Evolutionary conservation across 2,113 vertebrate species (phyloP), one percentile per base, ranked within the genome.

Genomic region (Marmota flaviventris): DNA sequence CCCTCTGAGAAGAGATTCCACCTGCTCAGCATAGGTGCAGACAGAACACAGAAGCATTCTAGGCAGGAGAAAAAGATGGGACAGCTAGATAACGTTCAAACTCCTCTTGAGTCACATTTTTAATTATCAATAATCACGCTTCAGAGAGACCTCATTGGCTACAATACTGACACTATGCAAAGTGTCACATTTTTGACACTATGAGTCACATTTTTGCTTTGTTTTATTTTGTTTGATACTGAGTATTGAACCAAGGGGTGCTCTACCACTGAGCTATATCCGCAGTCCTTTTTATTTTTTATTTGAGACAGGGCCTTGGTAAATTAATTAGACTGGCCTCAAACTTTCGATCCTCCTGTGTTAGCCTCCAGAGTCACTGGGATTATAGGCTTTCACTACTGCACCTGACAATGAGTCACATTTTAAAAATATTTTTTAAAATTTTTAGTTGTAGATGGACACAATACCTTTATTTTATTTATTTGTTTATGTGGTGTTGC

Each of bases 41-140:
- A 88, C 25, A 73, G 53, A 94, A 78, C 8, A 34, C 1, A 11
- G 42, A 58, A 48, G 27, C 25, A 22, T 58, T 39, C 32, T 37
- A 17, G 67, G 85, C 51, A 48, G 25, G 37, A 51, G 53, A 95
- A n/a, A 89, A 83, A 86, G 27, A 37, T 13, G 45, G 27, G 48
- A 34, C n/a, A 45, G 20, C 37, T 61, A 63, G 89, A n/a, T 56
- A 76, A 82, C 86, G 58, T 83, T 92, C 58, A 67, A 82, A 70
- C 12, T 76, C 53, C 37, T 84, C 58, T 39, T 18, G 25, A 95
- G 94, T 89, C 83, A 94, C 51, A 76, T 89, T 75, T 70, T 94
- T 78, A 73, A 67, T 94, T 89, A 90, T 48, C 78, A 84, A 73
- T 42, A 45, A 84, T 89, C 78, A 77, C 22, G 42, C 93, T 45